phyloP scores from a whole-genome alignment of 2,888 invertebrate genomes.

The Pyrgus malvae region DNA sequence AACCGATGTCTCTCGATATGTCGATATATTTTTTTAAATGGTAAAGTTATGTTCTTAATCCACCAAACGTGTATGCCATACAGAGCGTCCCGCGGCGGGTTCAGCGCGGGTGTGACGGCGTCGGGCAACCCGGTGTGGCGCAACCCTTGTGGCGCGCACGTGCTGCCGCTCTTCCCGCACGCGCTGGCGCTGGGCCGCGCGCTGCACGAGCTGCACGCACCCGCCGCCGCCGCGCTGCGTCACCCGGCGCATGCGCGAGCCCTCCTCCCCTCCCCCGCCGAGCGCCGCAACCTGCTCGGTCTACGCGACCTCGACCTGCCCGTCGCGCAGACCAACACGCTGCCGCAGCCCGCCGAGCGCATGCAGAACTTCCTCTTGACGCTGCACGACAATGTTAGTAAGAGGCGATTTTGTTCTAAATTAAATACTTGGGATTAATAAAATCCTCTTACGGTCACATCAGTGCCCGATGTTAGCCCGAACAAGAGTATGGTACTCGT shows the following conservation, averaged over 20 bases:
- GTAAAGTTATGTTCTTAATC: too few species aligned
- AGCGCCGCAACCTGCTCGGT: constrained; percentile 89
- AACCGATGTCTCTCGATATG: too few species aligned
- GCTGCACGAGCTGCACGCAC: constrained; percentile 90
- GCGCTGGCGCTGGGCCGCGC: constrained; percentile 89
- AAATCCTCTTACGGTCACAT: too few species aligned
- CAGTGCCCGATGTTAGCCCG: too few species aligned
- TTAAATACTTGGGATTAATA: too few species aligned
- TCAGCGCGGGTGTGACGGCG: constrained; percentile 88
- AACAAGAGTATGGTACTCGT: too few species aligned
- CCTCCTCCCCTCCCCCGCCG: constrained; percentile 87
- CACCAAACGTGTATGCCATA: too few species aligned
- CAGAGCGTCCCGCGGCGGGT: constrained; percentile 91
- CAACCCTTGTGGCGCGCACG: constrained; percentile 92
- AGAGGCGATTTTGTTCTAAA: too few species aligned
- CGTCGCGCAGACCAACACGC: constrained; percentile 45
- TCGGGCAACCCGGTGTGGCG: constrained; percentile 90
- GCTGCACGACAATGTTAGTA: constrained; percentile 84
- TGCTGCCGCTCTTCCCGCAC: constrained; percentile 90
- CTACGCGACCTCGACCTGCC: constrained; percentile 75
- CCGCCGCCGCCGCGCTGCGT: constrained; percentile 83
- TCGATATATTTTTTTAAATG: too few species aligned
- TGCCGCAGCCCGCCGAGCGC: constrained; percentile 73
- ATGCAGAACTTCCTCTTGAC: constrained; percentile 92
- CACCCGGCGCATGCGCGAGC: constrained; percentile 87